phyloP scores from a whole-genome alignment of 2,797 vertebrate genomes.

The Valencia hispanica region DNA sequence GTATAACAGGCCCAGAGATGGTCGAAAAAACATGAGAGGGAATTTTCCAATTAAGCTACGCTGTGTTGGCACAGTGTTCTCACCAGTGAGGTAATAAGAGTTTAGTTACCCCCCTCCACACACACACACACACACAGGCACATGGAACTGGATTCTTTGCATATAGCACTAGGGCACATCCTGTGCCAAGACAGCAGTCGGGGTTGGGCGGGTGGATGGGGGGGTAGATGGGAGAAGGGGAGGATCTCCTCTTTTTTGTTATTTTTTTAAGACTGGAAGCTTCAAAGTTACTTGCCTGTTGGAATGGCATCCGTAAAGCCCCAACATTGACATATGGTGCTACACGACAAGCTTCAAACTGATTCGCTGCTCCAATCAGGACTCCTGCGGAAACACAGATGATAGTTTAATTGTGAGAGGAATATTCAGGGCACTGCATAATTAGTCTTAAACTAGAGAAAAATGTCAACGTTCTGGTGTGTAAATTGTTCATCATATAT shows the following conservation, averaged over 20 bases:
- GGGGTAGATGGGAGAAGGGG: conserved; percentile 5
- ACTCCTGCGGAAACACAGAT: conserved; percentile 84
- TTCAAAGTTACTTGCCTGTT: conserved; percentile 92
- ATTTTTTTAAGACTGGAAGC: conserved; percentile 64
- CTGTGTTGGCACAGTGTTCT: conserved; percentile 56
- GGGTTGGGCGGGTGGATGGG: conserved; percentile 32
- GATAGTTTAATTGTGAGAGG: conserved; percentile 42
- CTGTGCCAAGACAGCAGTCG: conserved; percentile 73
- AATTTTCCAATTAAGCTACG: conserved; percentile 49
- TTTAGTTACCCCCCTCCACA: conserved; percentile 39
- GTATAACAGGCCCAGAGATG: not conserved
- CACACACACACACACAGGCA: not conserved
- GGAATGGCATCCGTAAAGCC: conserved; percentile 97
- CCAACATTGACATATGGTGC: conserved; percentile 99
- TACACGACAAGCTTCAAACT: conserved; percentile 98
- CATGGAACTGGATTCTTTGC: conserved; percentile 59
- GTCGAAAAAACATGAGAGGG: conserved; percentile 29
- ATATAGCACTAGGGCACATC: conserved; percentile 60
- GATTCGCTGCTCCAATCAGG: conserved; percentile 95
- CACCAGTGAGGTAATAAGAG: conserved; percentile 62
- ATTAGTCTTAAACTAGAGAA: not conserved
- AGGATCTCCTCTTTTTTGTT: conserved; percentile 55
- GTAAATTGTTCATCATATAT: not conserved
- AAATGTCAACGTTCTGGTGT: not conserved
- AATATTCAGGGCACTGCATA: conserved; percentile 11